Conservation (phyloP, 2,113 vertebrate species). For the Camelus dromedarius region DNA sequence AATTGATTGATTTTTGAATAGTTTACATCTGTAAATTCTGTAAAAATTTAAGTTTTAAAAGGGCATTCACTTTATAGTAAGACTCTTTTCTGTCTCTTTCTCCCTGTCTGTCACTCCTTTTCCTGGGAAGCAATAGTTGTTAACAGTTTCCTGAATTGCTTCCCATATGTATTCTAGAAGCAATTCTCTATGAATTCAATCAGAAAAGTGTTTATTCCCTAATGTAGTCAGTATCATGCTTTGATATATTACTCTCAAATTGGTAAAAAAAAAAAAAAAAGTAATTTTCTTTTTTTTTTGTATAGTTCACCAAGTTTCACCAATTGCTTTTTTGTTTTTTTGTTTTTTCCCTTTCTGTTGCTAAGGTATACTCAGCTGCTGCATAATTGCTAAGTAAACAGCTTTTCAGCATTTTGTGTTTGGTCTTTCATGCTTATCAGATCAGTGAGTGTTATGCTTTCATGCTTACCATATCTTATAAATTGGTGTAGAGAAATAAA, state of each 20-base stretch:
- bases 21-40: neutral
- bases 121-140: neutral
- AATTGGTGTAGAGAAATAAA: neutral
- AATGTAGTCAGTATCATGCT: neutral
- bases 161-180: neutral
- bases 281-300: neutral
- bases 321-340: neutral
- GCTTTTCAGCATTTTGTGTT: neutral
- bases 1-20: neutral
- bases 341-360: neutral
- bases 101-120: neutral
- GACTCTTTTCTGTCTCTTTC: neutral
- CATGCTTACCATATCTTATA: neutral
- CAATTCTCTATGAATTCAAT: neutral
- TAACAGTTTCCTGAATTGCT: neutral
- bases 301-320: neutral
- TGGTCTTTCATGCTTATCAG: neutral
- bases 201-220: neutral
- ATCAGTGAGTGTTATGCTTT: neutral
- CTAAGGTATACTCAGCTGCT: neutral
- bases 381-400: neutral
- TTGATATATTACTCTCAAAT: slow-evolving; percentile 16
- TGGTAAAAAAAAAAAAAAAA: neutral
- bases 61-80: neutral
- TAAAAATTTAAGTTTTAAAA: neutral